Evolutionary conservation across 2,113 vertebrate species (phyloP).

Genomic region (Xerus inauris): DNA sequence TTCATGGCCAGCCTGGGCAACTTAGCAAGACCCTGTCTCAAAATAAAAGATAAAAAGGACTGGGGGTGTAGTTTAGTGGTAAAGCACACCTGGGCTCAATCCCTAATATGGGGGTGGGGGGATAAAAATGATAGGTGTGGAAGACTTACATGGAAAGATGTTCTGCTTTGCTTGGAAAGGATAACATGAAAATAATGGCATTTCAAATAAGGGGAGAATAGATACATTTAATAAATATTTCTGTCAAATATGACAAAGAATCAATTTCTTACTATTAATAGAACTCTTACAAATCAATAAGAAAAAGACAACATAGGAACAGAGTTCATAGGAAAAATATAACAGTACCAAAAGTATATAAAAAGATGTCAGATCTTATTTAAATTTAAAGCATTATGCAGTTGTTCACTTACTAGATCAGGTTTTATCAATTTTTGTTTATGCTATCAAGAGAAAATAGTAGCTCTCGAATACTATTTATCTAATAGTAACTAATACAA

Average conservation of each 20-base stretch:
- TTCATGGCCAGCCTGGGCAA: no score
- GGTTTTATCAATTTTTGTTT: conserved; percentile 29
- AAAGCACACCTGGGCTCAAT: no score
- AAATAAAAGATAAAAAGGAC: no score
- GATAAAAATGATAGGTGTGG: neutral
- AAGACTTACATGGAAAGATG: neutral
- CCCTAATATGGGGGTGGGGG: no score
- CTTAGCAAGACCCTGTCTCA: no score
- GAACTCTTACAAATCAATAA: neutral
- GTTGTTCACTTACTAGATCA: conserved; percentile 1
- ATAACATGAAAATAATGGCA: neutral
- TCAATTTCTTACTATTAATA: conserved; percentile 10
- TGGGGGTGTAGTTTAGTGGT: no score
- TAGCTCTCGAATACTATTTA: neutral
- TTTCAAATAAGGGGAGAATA: neutral
- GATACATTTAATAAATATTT: conserved; percentile 43
- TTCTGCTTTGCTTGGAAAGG: neutral
- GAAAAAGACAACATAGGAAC: neutral
- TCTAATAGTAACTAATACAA: neutral
- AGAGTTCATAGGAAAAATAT: neutral
- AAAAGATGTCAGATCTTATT: neutral
- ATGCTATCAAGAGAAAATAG: neutral
- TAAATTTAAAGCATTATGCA: neutral
- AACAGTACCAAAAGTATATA: neutral
- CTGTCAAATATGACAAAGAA: neutral